phyloP scores from a whole-genome alignment of 2,888 invertebrate species.

The Frankliniella intonsa region DNA sequence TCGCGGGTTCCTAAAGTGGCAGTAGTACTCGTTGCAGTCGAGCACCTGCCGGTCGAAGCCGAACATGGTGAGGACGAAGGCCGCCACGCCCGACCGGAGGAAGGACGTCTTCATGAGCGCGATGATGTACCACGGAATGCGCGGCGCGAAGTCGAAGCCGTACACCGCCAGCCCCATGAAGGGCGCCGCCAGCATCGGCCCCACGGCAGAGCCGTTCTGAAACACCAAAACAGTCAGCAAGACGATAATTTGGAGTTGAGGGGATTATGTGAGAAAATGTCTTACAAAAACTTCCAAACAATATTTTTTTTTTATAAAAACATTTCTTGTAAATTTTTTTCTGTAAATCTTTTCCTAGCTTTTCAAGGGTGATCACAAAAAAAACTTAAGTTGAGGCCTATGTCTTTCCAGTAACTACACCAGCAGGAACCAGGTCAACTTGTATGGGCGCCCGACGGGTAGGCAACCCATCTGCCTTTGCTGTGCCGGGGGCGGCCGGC shows the following conservation, averaged over 20 bases:
- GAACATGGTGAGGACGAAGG: constrained; percentile 58
- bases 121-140: constrained; percentile 58
- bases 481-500: background rate
- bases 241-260: too few relatives aligned
- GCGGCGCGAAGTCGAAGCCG: constrained; percentile 64
- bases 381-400: too few relatives aligned
- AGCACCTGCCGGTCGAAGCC: constrained; percentile 57
- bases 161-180: constrained; percentile 64
- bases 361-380: too few relatives aligned
- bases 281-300: too few relatives aligned
- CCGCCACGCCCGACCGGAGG: constrained; percentile 61
- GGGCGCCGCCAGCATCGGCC: constrained; percentile 60
- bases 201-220: constrained; percentile 65
- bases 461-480: background rate
- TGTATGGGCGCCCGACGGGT: background rate
- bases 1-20: constrained; percentile 62
- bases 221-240: constrained; percentile 38
- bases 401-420: too few relatives aligned
- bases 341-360: too few relatives aligned
- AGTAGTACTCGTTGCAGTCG: constrained; percentile 56
- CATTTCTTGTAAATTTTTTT: too few relatives aligned
- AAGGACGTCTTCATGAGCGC: constrained; percentile 62
- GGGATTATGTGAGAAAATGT: too few relatives aligned
- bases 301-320: too few relatives aligned
- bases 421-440: too few relatives aligned